A percentile compares a stretch with the other conserved stretches of the same genome.
Conservation (phyloP, 2,113 vertebrate genomes). For the Probosciger aterrimus region DNA sequence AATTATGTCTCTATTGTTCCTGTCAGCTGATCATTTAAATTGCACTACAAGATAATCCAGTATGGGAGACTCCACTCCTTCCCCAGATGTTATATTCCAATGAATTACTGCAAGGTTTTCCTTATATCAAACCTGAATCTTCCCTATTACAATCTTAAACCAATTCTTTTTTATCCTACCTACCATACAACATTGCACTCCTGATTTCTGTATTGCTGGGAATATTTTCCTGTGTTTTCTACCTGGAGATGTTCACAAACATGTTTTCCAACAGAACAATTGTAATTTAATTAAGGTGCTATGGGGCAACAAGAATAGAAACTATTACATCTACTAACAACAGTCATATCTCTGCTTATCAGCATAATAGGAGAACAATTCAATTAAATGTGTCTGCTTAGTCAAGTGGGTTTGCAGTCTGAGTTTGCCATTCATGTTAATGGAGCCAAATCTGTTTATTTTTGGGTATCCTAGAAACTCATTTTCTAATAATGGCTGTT, state of each 20-base stretch:
- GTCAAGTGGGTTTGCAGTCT: neutral
- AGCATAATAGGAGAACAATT: neutral
- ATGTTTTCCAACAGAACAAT: neutral
- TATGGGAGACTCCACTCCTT: neutral
- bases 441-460: constrained; percentile 18
- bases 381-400: constrained; percentile 34
- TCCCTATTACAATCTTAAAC: neutral
- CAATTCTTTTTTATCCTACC: neutral
- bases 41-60: neutral
- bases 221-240: neutral
- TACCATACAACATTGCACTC: neutral
- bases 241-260: neutral
- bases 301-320: constrained; percentile 13
- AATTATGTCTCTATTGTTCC: neutral
- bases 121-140: neutral
- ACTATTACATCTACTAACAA: neutral
- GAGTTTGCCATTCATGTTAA: constrained; percentile 3
- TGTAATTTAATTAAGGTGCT: constrained; percentile 21
- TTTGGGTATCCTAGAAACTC: constrained; percentile 14
- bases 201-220: neutral
- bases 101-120: neutral
- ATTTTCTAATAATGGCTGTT: constrained; percentile 31
- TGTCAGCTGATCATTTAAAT: neutral
- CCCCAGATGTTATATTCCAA: neutral
- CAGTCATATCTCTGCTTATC: constrained; percentile 18